phyloP scores from a whole-genome alignment of 2,888 invertebrate species.

The Crocallis elinguaria region DNA sequence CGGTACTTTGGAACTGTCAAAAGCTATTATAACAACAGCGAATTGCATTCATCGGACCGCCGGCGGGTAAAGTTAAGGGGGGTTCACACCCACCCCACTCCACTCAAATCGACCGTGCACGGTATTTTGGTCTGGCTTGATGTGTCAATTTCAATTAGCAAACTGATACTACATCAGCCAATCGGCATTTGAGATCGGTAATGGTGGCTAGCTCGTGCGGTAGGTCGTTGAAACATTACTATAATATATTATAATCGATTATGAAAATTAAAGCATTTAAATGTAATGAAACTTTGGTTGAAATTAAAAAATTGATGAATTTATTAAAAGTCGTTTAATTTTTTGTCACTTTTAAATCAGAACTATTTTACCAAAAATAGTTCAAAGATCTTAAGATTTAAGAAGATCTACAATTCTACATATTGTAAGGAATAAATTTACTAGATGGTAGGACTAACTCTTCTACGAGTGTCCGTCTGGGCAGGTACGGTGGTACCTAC shows the following conservation, averaged over 20 bases:
- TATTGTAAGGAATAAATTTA: no score
- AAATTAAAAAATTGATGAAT: no score
- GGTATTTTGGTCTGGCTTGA: slow-evolving; percentile 81
- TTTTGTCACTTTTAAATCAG: no score
- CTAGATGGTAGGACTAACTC: no score
- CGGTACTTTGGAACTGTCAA: slow-evolving; percentile 54
- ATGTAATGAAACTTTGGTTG: no score
- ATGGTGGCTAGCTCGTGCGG: slow-evolving; percentile 42
- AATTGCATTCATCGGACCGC: slow-evolving; percentile 47
- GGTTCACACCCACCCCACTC: slow-evolving; percentile 45
- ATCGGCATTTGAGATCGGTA: slow-evolving; percentile 55
- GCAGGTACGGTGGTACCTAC: no score
- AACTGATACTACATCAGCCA: slow-evolving; percentile 57
- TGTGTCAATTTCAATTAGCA: slow-evolving; percentile 82
- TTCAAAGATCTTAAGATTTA: no score
- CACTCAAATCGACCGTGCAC: slow-evolving; percentile 58
- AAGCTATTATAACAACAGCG: slow-evolving; percentile 67
- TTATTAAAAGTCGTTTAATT: no score
- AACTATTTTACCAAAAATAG: no score
- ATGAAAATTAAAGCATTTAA: no score
- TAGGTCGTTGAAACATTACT: slow-evolving; percentile 46
- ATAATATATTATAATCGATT: neutral
- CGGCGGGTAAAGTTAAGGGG: slow-evolving; percentile 49
- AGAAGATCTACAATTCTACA: no score
- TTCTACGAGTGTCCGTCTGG: no score